Evolutionary conservation across 2,888 invertebrate genomes (phyloP).

Genomic region (Rhingia rostrata): DNA sequence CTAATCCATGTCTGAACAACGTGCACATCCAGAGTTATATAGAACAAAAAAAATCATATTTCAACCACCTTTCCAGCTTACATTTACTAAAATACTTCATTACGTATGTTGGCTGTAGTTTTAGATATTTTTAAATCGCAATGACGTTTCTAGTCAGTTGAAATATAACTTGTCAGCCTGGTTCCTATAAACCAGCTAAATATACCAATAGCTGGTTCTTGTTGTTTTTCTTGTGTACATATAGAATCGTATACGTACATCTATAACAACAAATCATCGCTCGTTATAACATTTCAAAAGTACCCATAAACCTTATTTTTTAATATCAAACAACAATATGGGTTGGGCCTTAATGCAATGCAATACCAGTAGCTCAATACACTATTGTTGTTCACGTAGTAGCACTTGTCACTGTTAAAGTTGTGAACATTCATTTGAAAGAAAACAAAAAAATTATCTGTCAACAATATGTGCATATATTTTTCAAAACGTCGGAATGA

Average conservation of each 20-base stretch:
- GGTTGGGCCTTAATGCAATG: conserved; percentile 31
- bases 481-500: conserved; percentile 25
- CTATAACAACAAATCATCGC: not conserved
- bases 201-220: not conserved
- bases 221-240: not conserved
- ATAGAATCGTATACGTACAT: not conserved
- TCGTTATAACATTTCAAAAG: not conserved
- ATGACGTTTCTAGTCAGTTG: not conserved
- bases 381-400: conserved; percentile 24
- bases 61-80: too few relatives aligned
- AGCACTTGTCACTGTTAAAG: conserved; percentile 24
- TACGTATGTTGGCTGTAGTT: not conserved
- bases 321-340: conserved; percentile 5
- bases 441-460: conserved; percentile 26
- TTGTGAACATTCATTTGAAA: conserved; percentile 16
- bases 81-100: too few relatives aligned
- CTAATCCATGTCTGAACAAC: too few relatives aligned
- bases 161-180: not conserved
- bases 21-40: too few relatives aligned
- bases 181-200: conserved; percentile 4
- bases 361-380: conserved; percentile 18
- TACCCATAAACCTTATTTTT: not conserved
- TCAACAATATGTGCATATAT: conserved; percentile 26
- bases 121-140: not conserved
- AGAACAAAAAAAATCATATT: too few relatives aligned